Evolutionary conservation across 2,888 invertebrate genomes (phyloP), one percentile per base, ranked within the genome.

Genomic region (Sceliomorpha sp.): DNA sequence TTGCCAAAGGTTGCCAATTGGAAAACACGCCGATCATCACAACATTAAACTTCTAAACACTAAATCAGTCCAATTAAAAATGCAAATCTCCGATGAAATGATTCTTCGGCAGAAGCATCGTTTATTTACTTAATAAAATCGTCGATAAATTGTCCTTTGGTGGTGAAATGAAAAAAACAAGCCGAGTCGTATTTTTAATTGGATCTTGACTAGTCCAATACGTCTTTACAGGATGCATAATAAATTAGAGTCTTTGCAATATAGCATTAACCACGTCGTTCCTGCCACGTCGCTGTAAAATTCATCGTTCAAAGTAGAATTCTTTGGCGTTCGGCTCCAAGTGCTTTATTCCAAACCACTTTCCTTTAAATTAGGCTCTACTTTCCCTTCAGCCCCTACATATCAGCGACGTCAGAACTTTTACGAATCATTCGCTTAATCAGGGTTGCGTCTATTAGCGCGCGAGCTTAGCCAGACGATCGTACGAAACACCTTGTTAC

Each of bases 171-270:
- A 15, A 37, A 13, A 37, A 15, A 15, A 5, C 15, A 37, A 34
- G 34, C 34, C 2, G 37, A 56, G 42, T 47, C 39, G 42, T 51
- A 66, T 29, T 59, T 40, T 59, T 59, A 66, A 66, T 59, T 58
- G 51, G 51, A 58, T 40, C 47, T 20, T 44, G 51, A 66, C 58
- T 29, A 51, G n/a, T 51, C 58, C 58, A 51, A 58, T 66, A 44
- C 51, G 58, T 66, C 51, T 45, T 59, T 31, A 34, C 37, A n/a
- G 45, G 51, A 59, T 59, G 59, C 40, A 42, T 53, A 37, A 48
- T 44, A 55, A 47, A 67, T 67, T 55, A 67, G 42, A 66, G 59
- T 66, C 45, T n/a, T n/a, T n/a, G n/a, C n/a, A n/a, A n/a, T n/a
- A n/a, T n/a, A n/a, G n/a, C n/a, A 51, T 36, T 34, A 15, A 58